These are phyloP conservation scores for Salminus brasiliensis DNA, from an alignment of 2,113 vertebrate genomes.

Conservation along the genomic window DNA sequence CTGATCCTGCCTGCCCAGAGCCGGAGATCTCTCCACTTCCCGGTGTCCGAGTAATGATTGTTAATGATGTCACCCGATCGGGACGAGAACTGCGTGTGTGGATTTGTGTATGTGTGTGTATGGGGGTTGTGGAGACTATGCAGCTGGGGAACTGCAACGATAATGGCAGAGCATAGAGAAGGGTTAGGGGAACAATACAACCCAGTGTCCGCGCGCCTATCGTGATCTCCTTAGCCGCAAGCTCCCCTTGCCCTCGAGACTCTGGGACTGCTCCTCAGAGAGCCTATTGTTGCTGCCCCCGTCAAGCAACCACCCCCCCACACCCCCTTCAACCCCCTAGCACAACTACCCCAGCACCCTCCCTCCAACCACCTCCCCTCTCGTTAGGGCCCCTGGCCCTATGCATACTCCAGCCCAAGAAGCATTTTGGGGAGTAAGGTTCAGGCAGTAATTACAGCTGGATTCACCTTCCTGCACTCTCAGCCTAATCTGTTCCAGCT, in stretches of 20 bases:
- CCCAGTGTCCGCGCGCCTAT: slow-evolving; percentile 45
- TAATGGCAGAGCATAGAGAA: slow-evolving; percentile 31
- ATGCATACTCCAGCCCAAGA: slow-evolving; percentile 31
- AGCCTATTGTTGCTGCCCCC: slow-evolving; percentile 51
- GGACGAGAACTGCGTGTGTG: slow-evolving; percentile 63
- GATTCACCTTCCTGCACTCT: slow-evolving; percentile 41
- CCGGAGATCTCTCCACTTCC: slow-evolving; percentile 75
- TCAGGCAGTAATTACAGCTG: slow-evolving; percentile 65
- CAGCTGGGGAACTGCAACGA: slow-evolving; percentile 38
- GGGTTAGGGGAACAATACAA: slow-evolving; percentile 41
- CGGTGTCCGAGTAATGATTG: slow-evolving; percentile 78
- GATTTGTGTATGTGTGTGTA: slow-evolving; percentile 49
- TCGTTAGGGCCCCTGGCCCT: slow-evolving; percentile 34
- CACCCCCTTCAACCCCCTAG: slow-evolving; percentile 23
- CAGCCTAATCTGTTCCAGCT: slow-evolving; percentile 59
- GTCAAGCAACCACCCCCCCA: slow-evolving; percentile 26
- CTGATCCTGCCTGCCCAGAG: slow-evolving; percentile 71
- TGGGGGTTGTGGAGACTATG: slow-evolving; percentile 33
- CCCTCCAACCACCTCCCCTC: not conserved
- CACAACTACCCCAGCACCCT: not conserved
- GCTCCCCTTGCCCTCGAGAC: slow-evolving; percentile 37
- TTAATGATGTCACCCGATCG: slow-evolving; percentile 82
- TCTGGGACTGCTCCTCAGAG: slow-evolving; percentile 46
- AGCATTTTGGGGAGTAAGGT: slow-evolving; percentile 52
- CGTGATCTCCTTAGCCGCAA: slow-evolving; percentile 38